Percentiles rank a stretch among this genome's conserved stretches.
phyloP scores from a whole-genome alignment of 1,140 invertebrate species.

The Thalassaphorura encarpata region DNA sequence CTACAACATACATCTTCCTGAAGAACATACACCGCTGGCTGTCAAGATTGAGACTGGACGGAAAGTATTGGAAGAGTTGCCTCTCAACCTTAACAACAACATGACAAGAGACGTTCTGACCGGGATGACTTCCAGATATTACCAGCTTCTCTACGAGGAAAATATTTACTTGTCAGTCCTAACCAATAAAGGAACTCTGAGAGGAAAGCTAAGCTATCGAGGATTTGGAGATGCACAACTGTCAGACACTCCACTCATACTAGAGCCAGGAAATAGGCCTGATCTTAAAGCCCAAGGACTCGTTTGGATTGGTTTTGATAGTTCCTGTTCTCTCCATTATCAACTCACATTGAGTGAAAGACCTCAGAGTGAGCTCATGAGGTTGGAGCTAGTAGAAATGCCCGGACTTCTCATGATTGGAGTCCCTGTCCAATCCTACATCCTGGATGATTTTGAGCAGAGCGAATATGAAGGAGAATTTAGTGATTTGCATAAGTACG shows the following conservation, averaged over 20 bases:
- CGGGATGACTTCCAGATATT: slow-evolving; percentile 51
- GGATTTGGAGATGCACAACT: slow-evolving; percentile 29
- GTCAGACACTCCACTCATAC: slow-evolving; percentile 23
- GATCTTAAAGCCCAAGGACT: slow-evolving; percentile 47
- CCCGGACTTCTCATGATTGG: slow-evolving; percentile 27
- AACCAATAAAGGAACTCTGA: slow-evolving; percentile 23
- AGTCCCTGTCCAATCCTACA: slow-evolving; percentile 23
- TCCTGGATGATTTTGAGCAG: slow-evolving; percentile 30
- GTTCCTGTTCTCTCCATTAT: slow-evolving; percentile 69
- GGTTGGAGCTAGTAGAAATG: slow-evolving; percentile 32
- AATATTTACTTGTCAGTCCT: slow-evolving; percentile 60
- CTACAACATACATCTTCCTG: slow-evolving; percentile 55
- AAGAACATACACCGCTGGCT: slow-evolving; percentile 20
- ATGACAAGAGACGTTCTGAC: slow-evolving; percentile 35
- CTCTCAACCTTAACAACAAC: slow-evolving; percentile 18
- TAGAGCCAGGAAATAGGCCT: slow-evolving; percentile 14
- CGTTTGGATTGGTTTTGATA: slow-evolving; percentile 67
- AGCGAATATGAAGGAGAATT: slow-evolving; percentile 29
- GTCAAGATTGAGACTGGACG: slow-evolving; percentile 31
- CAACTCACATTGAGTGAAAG: slow-evolving; percentile 48
- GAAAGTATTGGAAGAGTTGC: slow-evolving; percentile 28
- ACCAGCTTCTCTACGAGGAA: slow-evolving; percentile 68
- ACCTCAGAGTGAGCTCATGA: slow-evolving; percentile 29
- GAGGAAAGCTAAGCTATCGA: slow-evolving; percentile 25
- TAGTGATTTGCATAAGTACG: slow-evolving; percentile 26